phyloP scores from a whole-genome alignment of 2,113 vertebrate genomes.

The Gambusia holbrooki region DNA sequence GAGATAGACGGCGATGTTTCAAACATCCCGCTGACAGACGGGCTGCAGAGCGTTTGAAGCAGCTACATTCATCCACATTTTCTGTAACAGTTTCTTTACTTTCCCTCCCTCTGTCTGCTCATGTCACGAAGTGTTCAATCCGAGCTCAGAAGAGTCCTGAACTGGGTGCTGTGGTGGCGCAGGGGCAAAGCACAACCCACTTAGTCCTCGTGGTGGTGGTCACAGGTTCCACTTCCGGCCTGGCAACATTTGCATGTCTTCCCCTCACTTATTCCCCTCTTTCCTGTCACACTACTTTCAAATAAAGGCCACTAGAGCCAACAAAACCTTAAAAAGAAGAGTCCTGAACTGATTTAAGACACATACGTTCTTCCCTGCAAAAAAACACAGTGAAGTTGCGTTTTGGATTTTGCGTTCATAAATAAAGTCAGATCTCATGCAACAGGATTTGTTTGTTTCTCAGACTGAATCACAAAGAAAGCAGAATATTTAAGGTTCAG shows the following conservation, averaged over 20 bases:
- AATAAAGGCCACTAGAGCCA: no score
- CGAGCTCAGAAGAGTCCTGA: constrained; percentile 36
- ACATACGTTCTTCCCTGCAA: constrained; percentile 24
- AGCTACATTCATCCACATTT: constrained; percentile 43
- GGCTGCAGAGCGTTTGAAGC: constrained; percentile 40
- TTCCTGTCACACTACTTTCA: no score
- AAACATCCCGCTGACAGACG: neutral
- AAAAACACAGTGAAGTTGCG: neutral
- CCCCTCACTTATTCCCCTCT: no score
- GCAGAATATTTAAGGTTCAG: constrained; percentile 8
- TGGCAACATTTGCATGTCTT: no score
- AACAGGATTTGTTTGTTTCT: neutral
- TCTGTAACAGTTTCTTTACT: constrained; percentile 7
- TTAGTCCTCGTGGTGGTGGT: no score
- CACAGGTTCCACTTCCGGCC: no score
- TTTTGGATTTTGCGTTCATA: neutral
- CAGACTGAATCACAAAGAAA: neutral
- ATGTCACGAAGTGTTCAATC: neutral
- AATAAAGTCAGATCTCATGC: neutral
- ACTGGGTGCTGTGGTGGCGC: no score
- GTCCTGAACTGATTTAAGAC: constrained; percentile 44
- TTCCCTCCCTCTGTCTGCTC: neutral
- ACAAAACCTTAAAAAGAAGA: no score
- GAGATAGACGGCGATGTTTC: no score
- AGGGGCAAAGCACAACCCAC: no score